These are phyloP conservation scores for Acrobasis consociella DNA, from an alignment of 2,888 invertebrate genomes.

Conservation along the genomic window DNA sequence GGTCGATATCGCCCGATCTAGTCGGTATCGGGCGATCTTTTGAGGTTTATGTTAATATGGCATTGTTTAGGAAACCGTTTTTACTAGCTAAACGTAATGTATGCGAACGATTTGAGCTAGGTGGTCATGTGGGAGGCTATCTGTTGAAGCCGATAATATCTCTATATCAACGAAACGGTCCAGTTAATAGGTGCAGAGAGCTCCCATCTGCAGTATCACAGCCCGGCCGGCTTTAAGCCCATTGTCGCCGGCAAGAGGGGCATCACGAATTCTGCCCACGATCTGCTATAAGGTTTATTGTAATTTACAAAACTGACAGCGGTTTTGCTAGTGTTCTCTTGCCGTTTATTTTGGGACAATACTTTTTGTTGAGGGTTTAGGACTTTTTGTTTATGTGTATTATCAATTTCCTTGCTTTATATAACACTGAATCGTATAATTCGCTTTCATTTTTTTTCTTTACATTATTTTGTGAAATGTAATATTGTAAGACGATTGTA, in stretches of 20 bases:
- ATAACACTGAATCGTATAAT: neutral
- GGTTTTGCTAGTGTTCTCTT: slow-evolving; percentile 67
- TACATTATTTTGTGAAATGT: too few relatives aligned
- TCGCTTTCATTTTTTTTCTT: neutral
- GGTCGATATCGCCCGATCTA: slow-evolving; percentile 67
- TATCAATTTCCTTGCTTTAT: slow-evolving; percentile 18
- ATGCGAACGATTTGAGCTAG: slow-evolving; percentile 28
- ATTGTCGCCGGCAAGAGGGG: slow-evolving; percentile 63
- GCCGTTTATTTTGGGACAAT: slow-evolving; percentile 65
- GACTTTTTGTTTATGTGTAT: slow-evolving; percentile 18
- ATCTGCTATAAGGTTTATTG: slow-evolving; percentile 75
- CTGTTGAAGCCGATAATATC: slow-evolving; percentile 45
- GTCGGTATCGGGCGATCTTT: slow-evolving; percentile 65
- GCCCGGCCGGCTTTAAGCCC: slow-evolving; percentile 60
- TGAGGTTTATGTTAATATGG: slow-evolving; percentile 66
- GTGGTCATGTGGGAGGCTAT: slow-evolving; percentile 35
- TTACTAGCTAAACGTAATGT: slow-evolving; percentile 47
- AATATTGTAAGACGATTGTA: too few relatives aligned
- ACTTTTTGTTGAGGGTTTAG: slow-evolving; percentile 35
- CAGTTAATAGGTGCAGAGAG: slow-evolving; percentile 58
- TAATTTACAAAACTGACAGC: slow-evolving; percentile 79
- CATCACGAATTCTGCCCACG: slow-evolving; percentile 75
- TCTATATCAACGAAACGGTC: slow-evolving; percentile 51
- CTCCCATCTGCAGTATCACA: slow-evolving; percentile 57
- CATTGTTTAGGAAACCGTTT: slow-evolving; percentile 59